Conservation (phyloP, 1,140 invertebrate genomes). For the Calosoma granatense region DNA sequence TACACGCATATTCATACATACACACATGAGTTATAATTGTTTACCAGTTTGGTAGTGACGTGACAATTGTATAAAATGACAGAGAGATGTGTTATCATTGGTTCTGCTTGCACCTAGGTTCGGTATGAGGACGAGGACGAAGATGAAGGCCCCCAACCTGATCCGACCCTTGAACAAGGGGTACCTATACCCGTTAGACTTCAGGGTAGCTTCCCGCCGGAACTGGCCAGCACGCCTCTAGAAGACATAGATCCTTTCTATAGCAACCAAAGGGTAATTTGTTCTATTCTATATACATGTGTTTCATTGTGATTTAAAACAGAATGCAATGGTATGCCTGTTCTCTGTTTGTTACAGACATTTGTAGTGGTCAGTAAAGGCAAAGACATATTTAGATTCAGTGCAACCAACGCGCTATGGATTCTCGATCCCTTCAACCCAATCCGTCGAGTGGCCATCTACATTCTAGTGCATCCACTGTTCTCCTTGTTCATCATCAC, state of each 20-base stretch:
- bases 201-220: slow-evolving; percentile 80
- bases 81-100: no score
- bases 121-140: slow-evolving; percentile 93
- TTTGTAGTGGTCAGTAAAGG: slow-evolving; percentile 97
- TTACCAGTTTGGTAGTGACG: no score
- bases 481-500: slow-evolving; percentile 97
- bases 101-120: slow-evolving; percentile 44
- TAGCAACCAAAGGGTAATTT: slow-evolving; percentile 81
- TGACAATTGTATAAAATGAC: no score
- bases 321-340: neutral
- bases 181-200: slow-evolving; percentile 79
- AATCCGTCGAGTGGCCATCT: slow-evolving; percentile 91
- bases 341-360: slow-evolving; percentile 60
- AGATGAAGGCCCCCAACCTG: slow-evolving; percentile 89
- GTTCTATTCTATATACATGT: slow-evolving; percentile 18
- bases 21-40: no score
- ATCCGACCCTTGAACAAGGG: slow-evolving; percentile 86
- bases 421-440: slow-evolving; percentile 95
- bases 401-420: slow-evolving; percentile 90
- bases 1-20: no score
- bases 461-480: slow-evolving; percentile 93
- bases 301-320: neutral
- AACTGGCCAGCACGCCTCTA: slow-evolving; percentile 84
- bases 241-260: slow-evolving; percentile 93
- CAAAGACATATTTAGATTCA: slow-evolving; percentile 98